Conservation (phyloP, 2,113 vertebrate genomes). For the Zingel zingel region DNA sequence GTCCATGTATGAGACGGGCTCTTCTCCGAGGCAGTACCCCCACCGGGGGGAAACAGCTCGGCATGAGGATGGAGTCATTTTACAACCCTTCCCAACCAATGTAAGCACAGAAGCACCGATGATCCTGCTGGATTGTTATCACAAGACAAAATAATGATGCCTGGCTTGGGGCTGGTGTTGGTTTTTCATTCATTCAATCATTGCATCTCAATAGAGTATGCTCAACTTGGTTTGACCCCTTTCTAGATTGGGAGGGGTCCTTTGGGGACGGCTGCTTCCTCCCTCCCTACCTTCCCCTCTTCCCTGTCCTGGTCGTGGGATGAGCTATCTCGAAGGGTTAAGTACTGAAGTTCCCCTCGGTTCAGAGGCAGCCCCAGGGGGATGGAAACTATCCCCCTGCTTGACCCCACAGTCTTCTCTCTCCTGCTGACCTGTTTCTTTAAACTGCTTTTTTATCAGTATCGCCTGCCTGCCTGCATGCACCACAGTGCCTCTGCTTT, state of each 20-base stretch:
- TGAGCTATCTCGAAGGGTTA: conserved; percentile 97
- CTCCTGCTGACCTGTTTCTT: conserved; percentile 70
- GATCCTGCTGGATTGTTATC: conserved; percentile 37
- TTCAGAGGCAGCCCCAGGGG: conserved; percentile 74
- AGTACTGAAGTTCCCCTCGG: conserved; percentile 89
- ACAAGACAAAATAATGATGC: conserved; percentile 40
- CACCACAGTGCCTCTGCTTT: conserved; percentile 70
- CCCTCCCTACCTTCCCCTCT: conserved; percentile 99
- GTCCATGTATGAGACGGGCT: conserved; percentile 99
- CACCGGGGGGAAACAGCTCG: conserved; percentile 88
- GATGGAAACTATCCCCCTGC: conserved; percentile 72
- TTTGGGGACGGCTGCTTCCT: conserved; percentile 97
- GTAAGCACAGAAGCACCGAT: conserved; percentile 86
- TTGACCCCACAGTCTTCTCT: conserved; percentile 74
- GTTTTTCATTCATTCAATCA: conserved; percentile 54
- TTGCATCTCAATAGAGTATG: conserved; percentile 80
- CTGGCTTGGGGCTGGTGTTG: conserved; percentile 72
- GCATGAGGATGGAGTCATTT: conserved; percentile 89
- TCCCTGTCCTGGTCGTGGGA: conserved; percentile 97
- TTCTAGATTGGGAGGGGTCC: conserved; percentile 98
- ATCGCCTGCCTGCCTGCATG: conserved; percentile 69
- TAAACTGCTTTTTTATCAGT: conserved; percentile 65
- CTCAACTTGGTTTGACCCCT: conserved; percentile 91
- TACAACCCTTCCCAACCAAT: conserved; percentile 94
- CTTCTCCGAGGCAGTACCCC: conserved; percentile 91